Evolutionary conservation across 1,140 invertebrate species (phyloP).

Genomic region (Bombus cullumanus): DNA sequence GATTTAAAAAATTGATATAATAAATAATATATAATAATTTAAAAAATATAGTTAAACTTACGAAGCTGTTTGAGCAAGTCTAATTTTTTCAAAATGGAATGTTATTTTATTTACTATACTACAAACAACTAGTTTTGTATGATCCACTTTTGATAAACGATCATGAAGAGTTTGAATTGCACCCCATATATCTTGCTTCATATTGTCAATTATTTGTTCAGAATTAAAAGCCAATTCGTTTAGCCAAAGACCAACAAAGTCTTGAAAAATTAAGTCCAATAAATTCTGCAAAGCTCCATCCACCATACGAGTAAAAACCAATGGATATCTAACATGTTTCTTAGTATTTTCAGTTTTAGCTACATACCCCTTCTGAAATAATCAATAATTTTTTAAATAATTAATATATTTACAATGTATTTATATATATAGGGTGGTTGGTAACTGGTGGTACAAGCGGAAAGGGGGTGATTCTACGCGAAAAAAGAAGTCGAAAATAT

Average conservation of each 20-base stretch:
- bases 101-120: conserved; percentile 92
- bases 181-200: conserved; percentile 93
- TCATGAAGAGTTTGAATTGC: conserved; percentile 90
- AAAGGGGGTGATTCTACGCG: no score
- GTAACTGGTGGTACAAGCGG: no score
- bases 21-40: not conserved
- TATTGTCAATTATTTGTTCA: conserved; percentile 85
- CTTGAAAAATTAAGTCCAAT: conserved; percentile 90
- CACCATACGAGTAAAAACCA: conserved; percentile 91
- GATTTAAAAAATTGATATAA: not conserved
- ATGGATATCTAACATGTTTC: conserved; percentile 83
- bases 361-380: conserved; percentile 74
- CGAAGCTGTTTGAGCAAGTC: conserved; percentile 89
- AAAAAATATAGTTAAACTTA: conserved; percentile 81
- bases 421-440: no score
- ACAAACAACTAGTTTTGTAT: conserved; percentile 91
- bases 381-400: not conserved
- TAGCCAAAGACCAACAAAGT: conserved; percentile 91
- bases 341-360: conserved; percentile 66
- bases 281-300: conserved; percentile 92
- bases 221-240: conserved; percentile 86
- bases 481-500: no score
- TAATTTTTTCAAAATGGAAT: conserved; percentile 93
- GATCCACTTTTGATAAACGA: conserved; percentile 89
- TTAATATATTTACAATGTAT: not conserved